Conservation (phyloP, 2,888 invertebrate species). For the Psylliodes chrysocephalus region DNA sequence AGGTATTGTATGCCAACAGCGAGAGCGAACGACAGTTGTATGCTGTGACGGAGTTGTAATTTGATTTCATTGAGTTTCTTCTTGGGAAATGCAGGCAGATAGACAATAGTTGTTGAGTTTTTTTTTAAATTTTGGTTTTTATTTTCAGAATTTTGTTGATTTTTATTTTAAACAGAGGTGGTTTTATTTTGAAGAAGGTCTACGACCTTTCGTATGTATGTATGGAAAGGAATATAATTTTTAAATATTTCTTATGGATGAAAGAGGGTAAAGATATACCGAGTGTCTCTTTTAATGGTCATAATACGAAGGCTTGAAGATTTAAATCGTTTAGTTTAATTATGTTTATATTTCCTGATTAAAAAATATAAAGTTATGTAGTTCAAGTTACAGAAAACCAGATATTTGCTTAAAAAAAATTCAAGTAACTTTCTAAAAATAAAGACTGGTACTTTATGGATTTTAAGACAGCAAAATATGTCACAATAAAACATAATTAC, state of each 20-base stretch:
- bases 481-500: too few species aligned
- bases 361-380: too few species aligned
- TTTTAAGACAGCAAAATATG: too few species aligned
- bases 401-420: too few species aligned
- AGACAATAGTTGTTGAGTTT: conserved; percentile 44
- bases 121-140: conserved; percentile 34
- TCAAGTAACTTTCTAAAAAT: too few species aligned
- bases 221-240: neutral
- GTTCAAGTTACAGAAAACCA: too few species aligned
- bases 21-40: conserved; percentile 70
- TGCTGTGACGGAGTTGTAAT: conserved; percentile 78
- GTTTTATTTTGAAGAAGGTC: conserved; percentile 4
- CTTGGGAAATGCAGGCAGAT: conserved; percentile 65
- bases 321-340: too few species aligned
- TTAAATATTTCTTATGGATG: neutral
- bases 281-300: too few species aligned
- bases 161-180: conserved; percentile 22
- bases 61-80: conserved; percentile 46
- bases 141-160: conserved; percentile 26
- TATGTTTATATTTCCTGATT: too few species aligned
- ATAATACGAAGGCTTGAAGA: too few species aligned
- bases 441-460: too few species aligned
- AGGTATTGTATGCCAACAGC: conserved; percentile 62
- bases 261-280: neutral
- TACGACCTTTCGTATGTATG: neutral